These are phyloP conservation scores for Hephaestus fuliginosus DNA, from an alignment of 2,797 vertebrate species.

Conservation along the genomic window DNA sequence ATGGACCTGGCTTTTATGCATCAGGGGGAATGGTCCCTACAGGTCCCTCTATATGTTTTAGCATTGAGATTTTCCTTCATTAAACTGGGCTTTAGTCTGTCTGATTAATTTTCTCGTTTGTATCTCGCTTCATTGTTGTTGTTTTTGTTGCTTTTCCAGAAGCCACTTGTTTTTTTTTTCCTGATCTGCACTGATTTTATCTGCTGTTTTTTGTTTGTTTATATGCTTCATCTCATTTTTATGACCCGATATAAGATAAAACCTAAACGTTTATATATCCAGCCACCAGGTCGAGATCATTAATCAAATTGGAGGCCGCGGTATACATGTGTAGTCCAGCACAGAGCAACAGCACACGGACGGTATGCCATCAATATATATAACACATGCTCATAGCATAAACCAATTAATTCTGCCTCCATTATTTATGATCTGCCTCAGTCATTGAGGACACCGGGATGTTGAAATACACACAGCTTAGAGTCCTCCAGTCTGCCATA, in stretches of 20 bases:
- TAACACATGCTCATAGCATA: slow-evolving; percentile 74
- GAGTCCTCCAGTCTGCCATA: slow-evolving; percentile 53
- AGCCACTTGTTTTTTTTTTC: background rate
- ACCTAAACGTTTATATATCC: slow-evolving; percentile 23
- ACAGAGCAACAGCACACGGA: slow-evolving; percentile 33
- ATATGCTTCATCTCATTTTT: background rate
- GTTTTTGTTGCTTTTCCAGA: background rate
- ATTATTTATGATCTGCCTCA: slow-evolving; percentile 68
- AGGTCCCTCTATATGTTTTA: background rate
- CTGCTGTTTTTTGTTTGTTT: background rate
- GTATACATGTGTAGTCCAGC: slow-evolving; percentile 23
- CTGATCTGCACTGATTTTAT: background rate
- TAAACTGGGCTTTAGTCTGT: background rate
- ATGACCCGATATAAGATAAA: background rate
- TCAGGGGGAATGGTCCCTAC: background rate
- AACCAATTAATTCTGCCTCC: slow-evolving; percentile 72
- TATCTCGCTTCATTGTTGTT: background rate
- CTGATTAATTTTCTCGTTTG: too few relatives aligned
- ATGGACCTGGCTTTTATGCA: background rate
- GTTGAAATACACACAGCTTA: slow-evolving; percentile 66
- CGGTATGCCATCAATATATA: slow-evolving; percentile 58
- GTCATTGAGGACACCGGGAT: slow-evolving; percentile 54
- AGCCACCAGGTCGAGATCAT: background rate
- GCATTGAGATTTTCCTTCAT: background rate
- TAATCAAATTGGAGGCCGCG: slow-evolving; percentile 25